Conservation (phyloP, 2,888 invertebrate genomes). For the Agrenia bidenticulata region DNA sequence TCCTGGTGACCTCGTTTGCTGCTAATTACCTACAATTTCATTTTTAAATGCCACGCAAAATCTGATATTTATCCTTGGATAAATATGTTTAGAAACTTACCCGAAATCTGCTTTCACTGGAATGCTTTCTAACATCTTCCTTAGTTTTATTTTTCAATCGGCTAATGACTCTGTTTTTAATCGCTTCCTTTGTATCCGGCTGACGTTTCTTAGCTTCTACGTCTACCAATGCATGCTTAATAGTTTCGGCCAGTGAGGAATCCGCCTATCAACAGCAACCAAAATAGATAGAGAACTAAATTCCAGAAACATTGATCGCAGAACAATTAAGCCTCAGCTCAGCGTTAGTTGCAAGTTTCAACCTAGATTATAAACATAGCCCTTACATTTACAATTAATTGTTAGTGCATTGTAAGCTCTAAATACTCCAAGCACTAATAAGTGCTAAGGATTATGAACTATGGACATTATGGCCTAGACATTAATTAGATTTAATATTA, state of each 20-base stretch:
- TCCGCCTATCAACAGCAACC: too few species aligned
- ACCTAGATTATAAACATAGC: too few species aligned
- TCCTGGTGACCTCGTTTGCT: conserved; percentile 15
- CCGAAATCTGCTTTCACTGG: conserved; percentile 28
- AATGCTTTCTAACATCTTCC: conserved; percentile 14
- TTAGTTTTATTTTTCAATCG: conserved; percentile 27
- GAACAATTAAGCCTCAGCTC: too few species aligned
- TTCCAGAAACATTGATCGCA: too few species aligned
- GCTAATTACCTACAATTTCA: conserved; percentile 19
- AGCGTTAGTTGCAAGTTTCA: too few species aligned
- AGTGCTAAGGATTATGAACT: too few species aligned
- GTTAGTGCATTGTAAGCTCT: too few species aligned
- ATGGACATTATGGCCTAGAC: too few species aligned
- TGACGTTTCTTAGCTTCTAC: not conserved
- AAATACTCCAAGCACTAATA: too few species aligned
- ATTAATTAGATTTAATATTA: not conserved
- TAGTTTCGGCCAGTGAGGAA: not conserved
- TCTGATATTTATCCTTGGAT: not conserved
- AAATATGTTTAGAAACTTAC: conserved; percentile 14
- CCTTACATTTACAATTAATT: too few species aligned
- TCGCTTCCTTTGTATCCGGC: not conserved
- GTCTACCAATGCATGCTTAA: not conserved
- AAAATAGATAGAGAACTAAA: too few species aligned
- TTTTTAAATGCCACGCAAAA: not conserved
- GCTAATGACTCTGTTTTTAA: not conserved